phyloP scores from a whole-genome alignment of 2,797 vertebrate genomes.

The Acestrorhynchus altus region DNA sequence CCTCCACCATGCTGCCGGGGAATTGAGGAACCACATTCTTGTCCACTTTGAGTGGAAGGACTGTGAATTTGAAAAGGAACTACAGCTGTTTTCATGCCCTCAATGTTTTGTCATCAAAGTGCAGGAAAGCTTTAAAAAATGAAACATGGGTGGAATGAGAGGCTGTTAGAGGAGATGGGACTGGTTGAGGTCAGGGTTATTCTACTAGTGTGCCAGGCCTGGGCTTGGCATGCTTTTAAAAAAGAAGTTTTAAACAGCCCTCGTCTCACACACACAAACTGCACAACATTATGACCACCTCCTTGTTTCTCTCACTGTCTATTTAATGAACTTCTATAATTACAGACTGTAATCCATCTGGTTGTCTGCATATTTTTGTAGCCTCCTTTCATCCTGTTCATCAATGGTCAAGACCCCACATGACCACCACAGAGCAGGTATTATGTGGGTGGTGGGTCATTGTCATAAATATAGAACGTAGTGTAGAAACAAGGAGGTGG shows the following conservation, averaged over 20 bases:
- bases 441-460: too few species aligned
- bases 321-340: too few species aligned
- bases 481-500: too few species aligned
- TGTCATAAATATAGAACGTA: too few species aligned
- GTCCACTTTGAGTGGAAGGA: not conserved
- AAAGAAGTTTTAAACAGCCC: slow-evolving; percentile 2
- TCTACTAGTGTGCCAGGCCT: slow-evolving; percentile 39
- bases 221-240: slow-evolving; percentile 34
- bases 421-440: too few species aligned
- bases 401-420: too few species aligned
- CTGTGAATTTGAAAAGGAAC: not conserved
- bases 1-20: not conserved
- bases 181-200: slow-evolving; percentile 35
- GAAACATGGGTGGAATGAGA: slow-evolving; percentile 26
- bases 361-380: too few species aligned
- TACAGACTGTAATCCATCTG: too few species aligned
- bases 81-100: slow-evolving; percentile 16
- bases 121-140: slow-evolving; percentile 53
- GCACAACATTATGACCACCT: too few species aligned
- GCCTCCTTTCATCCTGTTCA: too few species aligned
- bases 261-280: too few species aligned
- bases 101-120: slow-evolving; percentile 43
- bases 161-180: slow-evolving; percentile 43
- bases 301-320: too few species aligned
- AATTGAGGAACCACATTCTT: not conserved